A percentile compares a stretch with the other conserved stretches of the same genome.
Evolutionary conservation across 2,888 invertebrate species (phyloP).

Genomic region (Mechanitis messenoides): DNA sequence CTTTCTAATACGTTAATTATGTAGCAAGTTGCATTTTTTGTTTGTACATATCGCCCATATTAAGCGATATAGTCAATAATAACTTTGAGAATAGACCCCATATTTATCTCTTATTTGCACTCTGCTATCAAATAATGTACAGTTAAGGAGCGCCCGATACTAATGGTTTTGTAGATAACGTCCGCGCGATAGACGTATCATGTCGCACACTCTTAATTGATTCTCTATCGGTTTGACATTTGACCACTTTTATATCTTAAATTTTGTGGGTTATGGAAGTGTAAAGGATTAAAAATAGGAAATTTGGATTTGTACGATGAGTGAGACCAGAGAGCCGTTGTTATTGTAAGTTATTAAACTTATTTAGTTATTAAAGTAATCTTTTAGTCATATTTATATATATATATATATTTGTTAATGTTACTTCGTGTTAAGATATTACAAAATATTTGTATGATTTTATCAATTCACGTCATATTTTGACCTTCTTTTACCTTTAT

Average conservation of each 20-base stretch:
- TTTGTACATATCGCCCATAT: too few relatives aligned
- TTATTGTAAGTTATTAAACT: slow-evolving; percentile 48
- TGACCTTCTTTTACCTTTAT: too few relatives aligned
- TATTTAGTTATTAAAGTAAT: too few relatives aligned
- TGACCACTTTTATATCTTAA: slow-evolving; percentile 12
- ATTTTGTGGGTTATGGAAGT: slow-evolving; percentile 3
- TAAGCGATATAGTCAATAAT: slow-evolving; percentile 6
- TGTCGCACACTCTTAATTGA: slow-evolving; percentile 26
- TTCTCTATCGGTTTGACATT: slow-evolving; percentile 21
- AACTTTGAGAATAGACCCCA: slow-evolving; percentile 18
- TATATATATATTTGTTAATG: too few relatives aligned
- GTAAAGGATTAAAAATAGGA: slow-evolving; percentile 6
- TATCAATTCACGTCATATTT: too few relatives aligned
- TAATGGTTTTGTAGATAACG: slow-evolving; percentile 29
- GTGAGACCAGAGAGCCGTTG: slow-evolving; percentile 50
- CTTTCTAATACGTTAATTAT: too few relatives aligned
- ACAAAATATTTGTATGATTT: too few relatives aligned
- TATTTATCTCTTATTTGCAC: slow-evolving; percentile 36
- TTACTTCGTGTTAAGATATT: too few relatives aligned
- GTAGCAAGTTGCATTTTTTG: neutral
- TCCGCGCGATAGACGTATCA: slow-evolving; percentile 16
- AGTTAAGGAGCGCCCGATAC: slow-evolving; percentile 35
- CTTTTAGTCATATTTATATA: too few relatives aligned
- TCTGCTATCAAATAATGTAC: slow-evolving; percentile 38
- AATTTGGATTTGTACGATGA: slow-evolving; percentile 38